Percentiles rank a stretch among this genome's conserved stretches.
Conservation (phyloP, 2,113 vertebrate genomes). For the Tachuris rubrigastra region DNA sequence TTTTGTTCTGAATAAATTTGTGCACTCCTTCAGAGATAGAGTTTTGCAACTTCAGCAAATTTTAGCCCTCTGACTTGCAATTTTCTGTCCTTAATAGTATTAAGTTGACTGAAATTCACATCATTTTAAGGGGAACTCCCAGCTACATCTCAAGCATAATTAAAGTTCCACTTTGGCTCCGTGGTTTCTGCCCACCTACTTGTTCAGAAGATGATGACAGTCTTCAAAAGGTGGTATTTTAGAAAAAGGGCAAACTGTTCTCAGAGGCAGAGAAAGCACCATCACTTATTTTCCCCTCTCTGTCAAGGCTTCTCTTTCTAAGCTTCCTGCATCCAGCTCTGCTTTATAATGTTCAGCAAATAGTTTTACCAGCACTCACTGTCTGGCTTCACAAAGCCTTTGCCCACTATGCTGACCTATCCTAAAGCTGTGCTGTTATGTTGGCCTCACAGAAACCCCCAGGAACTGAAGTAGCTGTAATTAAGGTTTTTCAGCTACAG, state of each 20-base stretch:
- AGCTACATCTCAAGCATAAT: neutral
- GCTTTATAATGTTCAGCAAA: conserved; percentile 27
- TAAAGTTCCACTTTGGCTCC: neutral
- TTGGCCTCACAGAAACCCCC: conserved; percentile 31
- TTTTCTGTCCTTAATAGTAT: neutral
- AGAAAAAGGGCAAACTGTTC: neutral
- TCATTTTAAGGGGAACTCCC: neutral
- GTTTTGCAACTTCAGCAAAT: neutral
- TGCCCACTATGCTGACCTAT: neutral
- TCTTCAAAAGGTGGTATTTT: neutral
- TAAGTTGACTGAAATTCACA: neutral
- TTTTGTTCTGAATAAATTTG: neutral
- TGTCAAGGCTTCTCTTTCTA: neutral
- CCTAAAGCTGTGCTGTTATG: neutral
- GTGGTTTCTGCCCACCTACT: neutral
- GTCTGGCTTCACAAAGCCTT: neutral
- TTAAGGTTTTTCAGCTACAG: conserved; percentile 76
- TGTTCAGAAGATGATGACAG: neutral
- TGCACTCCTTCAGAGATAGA: neutral
- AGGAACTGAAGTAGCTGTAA: conserved; percentile 72
- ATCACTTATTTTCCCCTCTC: neutral
- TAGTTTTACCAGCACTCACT: neutral
- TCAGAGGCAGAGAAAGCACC: neutral
- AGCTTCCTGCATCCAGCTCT: neutral
- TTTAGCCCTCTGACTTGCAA: neutral